Base-by-base conservation (phyloP, 2,797 vertebrate genomes). In the Vireo griseus region DNA sequence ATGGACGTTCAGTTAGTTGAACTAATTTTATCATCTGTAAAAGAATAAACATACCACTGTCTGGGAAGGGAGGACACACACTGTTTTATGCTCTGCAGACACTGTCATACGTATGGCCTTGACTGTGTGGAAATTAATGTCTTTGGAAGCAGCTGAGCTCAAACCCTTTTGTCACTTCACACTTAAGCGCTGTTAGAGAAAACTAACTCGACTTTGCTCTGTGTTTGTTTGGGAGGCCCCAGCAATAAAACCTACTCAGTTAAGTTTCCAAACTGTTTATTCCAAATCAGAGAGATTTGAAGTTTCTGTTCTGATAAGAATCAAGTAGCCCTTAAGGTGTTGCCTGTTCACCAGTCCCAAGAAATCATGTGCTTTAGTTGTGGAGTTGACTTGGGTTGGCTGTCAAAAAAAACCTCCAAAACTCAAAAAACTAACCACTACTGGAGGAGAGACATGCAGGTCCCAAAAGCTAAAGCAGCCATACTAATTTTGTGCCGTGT, bases 401-500 rank as follows among this genome's bases (percentile, higher is more conserved):
- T n/a, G 31, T 59, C 40, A 80, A 47, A 63, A 73, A 72, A 57
- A 29, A 2, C 0, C 5, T 15, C 7, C 19, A 24, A 44, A 55
- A 2, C 14, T 10, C 17, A 2, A 3, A 21, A 40, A 63, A 10
- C 11, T 26, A 61, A 8, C 29, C 18, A 2, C 29, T 40, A 13
- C 31, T 68, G 35, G 28, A 63, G 51, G 68, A 63, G 82, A 25
- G 29, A 29, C 3, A 2, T 42, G 50, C 19, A 67, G 33, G 24
- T 86, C 39, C 19, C 13, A 26, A 73, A 83, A 74, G 16, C 59
- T 87, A n/a, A 42, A 65, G 59, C 52, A 67, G 44, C 20, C 4
- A 0, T 33, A 35, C 25, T 16, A 42, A 42, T 22, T 67, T 67
- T 68, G 26, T 0, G 2, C 45, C 86, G 14, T 4, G 1, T 87